Evolutionary conservation across 2,113 vertebrate species (phyloP), one percentile per base, ranked within the genome.

Genomic region (Sarotherodon lohbergeri): DNA sequence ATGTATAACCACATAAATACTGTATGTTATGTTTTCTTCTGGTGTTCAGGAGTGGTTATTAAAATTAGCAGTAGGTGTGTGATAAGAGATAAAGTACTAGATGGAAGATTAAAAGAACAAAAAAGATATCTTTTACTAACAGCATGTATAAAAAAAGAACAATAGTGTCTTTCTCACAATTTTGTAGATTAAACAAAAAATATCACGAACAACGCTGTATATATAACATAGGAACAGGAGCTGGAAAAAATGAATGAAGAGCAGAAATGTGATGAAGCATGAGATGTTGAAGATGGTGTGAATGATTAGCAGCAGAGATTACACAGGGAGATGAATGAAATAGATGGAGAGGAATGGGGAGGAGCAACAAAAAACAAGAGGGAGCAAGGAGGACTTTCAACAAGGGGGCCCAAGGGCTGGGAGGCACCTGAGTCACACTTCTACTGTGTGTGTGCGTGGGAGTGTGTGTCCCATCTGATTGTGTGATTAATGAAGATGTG

Each of bases 401-500:
- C 80, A 88, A 39, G 92, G 94, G 90, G 83, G 88, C 83, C 89
- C 79, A 90, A 90, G 85, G 68, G 93, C 88, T 92, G 94, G 92
- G 92, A 94, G 84, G 82, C 91, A 92, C 92, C 90, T 93, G 92
- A 93, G 87, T 94, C 90, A 95, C 91, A 93, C 92, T 88, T 92
- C 83, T 59, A 50, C 66, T 71, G 54, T 89, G 36, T 82, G 84
- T 86, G 82, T 86, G 87, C 76, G 88, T 86, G 90, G 84, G 76
- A 84, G 84, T 73, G 87, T 78, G 80, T 73, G 83, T 90, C 90
- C 91, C 93, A 93, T 94, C 91, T 92, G 80, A 93, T 91, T 90
- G 81, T 95, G 93, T 97, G 97, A 98, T 98, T 97, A 97, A 98
- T 98, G 97, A 96, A 97, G 97, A 97, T 95, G 95, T 96, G 97